Percentiles rank a stretch among this genome's conserved stretches.
Conservation (phyloP, 1,140 invertebrate species). For the Hyposmocoma kahamanoa region DNA sequence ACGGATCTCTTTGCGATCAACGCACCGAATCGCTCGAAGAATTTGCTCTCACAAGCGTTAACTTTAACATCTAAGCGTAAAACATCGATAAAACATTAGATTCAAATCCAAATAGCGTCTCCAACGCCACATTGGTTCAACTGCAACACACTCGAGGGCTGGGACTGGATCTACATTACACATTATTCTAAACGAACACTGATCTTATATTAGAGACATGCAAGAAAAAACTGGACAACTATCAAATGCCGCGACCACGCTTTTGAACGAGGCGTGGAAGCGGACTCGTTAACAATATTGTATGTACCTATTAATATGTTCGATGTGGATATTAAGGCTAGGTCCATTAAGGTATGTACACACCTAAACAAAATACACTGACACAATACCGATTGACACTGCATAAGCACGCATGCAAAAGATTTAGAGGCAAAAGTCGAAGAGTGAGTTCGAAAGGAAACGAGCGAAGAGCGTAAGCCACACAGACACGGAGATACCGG, state of each 20-base stretch:
- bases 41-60: slow-evolving; percentile 53
- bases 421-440: slow-evolving; percentile 64
- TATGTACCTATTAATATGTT: slow-evolving; percentile 53
- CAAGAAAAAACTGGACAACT: slow-evolving; percentile 50
- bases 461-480: slow-evolving; percentile 35
- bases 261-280: not conserved
- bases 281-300: slow-evolving; percentile 36
- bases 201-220: slow-evolving; percentile 59
- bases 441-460: slow-evolving; percentile 23
- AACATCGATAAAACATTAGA: slow-evolving; percentile 60
- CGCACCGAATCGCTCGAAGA: slow-evolving; percentile 51
- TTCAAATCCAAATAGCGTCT: slow-evolving; percentile 28
- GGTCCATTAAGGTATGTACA: slow-evolving; percentile 51
- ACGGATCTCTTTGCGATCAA: slow-evolving; percentile 13
- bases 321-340: slow-evolving; percentile 71
- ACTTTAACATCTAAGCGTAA: slow-evolving; percentile 64
- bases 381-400: slow-evolving; percentile 51
- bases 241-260: too few species aligned
- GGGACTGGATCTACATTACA: slow-evolving; percentile 50
- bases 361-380: slow-evolving; percentile 56
- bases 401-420: slow-evolving; percentile 71
- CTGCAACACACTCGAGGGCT: slow-evolving; percentile 54
- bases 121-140: slow-evolving; percentile 45
- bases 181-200: slow-evolving; percentile 35
- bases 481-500: not conserved